phyloP scores from a whole-genome alignment of 2,113 vertebrate species.

The Sterrhoptilus dennistouni region DNA sequence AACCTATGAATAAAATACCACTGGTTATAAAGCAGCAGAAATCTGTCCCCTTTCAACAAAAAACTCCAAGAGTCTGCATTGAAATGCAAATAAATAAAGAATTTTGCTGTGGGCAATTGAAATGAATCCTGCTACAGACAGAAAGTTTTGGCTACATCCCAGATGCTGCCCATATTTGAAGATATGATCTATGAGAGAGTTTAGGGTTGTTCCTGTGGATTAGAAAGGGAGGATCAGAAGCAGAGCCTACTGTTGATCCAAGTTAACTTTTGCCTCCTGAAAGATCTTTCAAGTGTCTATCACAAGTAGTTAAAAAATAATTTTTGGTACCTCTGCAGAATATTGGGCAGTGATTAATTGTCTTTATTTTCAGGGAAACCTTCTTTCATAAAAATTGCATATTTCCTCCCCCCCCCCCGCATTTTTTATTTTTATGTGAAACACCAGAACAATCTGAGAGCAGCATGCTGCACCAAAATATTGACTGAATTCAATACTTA shows the following conservation, averaged over 20 bases:
- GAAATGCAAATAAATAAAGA: background rate
- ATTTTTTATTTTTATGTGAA: background rate
- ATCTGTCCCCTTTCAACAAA: background rate
- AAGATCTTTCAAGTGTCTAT: background rate
- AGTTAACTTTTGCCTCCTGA: background rate
- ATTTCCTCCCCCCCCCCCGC: fast-evolving
- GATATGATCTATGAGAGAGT: background rate
- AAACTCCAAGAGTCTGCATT: background rate
- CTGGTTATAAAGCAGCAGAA: background rate
- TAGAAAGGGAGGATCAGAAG: background rate
- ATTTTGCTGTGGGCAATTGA: background rate
- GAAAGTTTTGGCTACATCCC: background rate
- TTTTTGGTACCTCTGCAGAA: background rate
- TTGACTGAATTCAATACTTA: background rate
- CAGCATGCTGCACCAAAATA: background rate
- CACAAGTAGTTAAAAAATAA: background rate
- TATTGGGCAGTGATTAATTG: background rate
- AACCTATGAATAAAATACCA: background rate
- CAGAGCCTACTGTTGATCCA: background rate
- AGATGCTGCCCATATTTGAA: background rate
- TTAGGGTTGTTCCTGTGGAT: background rate
- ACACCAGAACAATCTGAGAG: background rate
- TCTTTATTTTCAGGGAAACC: background rate
- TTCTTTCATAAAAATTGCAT: background rate
- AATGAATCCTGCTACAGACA: background rate